These are phyloP conservation scores for Trichomalopsis sarcophagae DNA, from an alignment of 1,140 invertebrate genomes.

Conservation along the genomic window DNA sequence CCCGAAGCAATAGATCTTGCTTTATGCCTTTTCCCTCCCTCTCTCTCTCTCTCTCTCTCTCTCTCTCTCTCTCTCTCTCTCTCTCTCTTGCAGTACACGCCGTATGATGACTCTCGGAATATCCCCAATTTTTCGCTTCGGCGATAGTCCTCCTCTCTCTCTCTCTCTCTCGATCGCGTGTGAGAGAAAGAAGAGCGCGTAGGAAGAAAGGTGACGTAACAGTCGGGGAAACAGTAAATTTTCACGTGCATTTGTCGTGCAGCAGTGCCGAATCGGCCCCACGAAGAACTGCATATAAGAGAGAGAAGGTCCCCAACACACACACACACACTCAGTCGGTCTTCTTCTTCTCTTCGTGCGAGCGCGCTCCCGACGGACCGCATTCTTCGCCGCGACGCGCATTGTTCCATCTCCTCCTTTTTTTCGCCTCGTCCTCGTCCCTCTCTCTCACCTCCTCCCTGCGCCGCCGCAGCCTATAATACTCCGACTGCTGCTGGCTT, in stretches of 20 bases:
- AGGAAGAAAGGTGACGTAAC: conserved; percentile 57
- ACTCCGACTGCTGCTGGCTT: conserved; percentile 42
- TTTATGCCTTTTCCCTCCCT: not conserved
- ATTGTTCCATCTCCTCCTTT: conserved; percentile 68
- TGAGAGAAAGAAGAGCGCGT: not conserved
- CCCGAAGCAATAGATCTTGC: not conserved
- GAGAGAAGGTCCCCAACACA: conserved; percentile 35
- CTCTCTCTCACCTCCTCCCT: conserved; percentile 18
- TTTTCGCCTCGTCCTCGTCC: not conserved
- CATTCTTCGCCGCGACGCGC: conserved; percentile 74
- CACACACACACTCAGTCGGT: conserved; percentile 3
- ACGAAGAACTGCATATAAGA: conserved; percentile 40
- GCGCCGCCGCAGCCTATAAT: not conserved
- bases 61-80: too few relatives aligned
- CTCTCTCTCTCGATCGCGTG: not conserved
- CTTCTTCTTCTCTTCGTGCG: not conserved
- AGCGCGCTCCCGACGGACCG: conserved; percentile 67
- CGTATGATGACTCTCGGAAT: not conserved
- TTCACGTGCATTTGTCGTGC: conserved; percentile 68
- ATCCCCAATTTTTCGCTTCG: not conserved
- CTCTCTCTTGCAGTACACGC: not conserved
- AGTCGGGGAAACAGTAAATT: conserved; percentile 66
- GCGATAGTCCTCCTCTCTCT: too few relatives aligned
- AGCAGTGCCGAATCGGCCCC: conserved; percentile 39
- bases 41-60: too few relatives aligned